These are phyloP conservation scores for Mola mola DNA, from an alignment of 2,113 vertebrate species.

Conservation along the genomic window DNA sequence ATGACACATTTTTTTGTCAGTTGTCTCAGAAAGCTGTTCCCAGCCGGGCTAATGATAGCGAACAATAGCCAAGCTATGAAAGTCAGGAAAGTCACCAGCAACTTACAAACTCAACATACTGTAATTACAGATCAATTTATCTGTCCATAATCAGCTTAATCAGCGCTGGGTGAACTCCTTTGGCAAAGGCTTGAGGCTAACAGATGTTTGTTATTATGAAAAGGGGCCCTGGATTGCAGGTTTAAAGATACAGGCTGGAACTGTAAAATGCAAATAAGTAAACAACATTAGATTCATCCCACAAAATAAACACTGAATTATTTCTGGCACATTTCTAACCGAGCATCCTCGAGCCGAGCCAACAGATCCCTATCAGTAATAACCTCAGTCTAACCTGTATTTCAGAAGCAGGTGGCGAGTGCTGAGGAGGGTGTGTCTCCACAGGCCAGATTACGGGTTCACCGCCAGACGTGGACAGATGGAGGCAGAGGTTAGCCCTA, in stretches of 20 bases:
- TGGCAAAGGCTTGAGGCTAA: not conserved
- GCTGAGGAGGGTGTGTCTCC: constrained; percentile 68
- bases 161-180: not conserved
- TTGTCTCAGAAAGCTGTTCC: too few species aligned
- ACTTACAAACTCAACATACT: not conserved
- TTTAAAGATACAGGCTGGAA: not conserved
- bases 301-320: constrained; percentile 46
- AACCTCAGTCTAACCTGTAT: constrained; percentile 75
- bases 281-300: not conserved
- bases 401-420: constrained; percentile 73
- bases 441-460: constrained; percentile 77
- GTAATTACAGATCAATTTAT: not conserved
- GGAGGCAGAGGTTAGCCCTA: constrained; percentile 75
- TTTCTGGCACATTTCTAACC: constrained; percentile 28
- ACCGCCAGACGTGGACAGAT: constrained; percentile 75
- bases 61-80: too few species aligned
- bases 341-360: constrained; percentile 43
- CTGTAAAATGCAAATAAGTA: constrained; percentile 30
- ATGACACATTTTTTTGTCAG: too few species aligned
- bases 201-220: not conserved
- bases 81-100: too few species aligned
- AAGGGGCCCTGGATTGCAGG: not conserved
- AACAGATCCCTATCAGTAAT: constrained; percentile 61
- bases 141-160: constrained; percentile 1
- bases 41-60: too few species aligned